Base-by-base conservation (phyloP, 37 sponge, comb jelly and placozoan species). In the Haliclona indistincta region DNA sequence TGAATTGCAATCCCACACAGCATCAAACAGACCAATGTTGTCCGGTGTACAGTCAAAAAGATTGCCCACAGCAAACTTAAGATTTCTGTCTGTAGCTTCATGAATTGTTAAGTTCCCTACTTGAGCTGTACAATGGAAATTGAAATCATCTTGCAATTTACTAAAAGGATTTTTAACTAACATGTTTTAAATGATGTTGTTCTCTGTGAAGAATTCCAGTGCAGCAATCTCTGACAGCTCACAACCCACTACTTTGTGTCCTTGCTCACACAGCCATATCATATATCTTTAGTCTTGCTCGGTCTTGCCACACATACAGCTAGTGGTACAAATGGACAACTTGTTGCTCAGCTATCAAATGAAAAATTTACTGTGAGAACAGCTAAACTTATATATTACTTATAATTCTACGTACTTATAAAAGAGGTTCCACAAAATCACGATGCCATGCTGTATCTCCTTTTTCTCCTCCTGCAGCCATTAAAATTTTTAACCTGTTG, bases 221-320 rank as follows among this genome's bases (percentile, higher is more conserved):
- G 44, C 80, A 43, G 90, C 80, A 52, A 52, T 20, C n/a, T 71
- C 81, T 13, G 81, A 68, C 22, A 89, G 2, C 22, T 89, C 90
- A 22, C 65, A 52, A 4, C 90, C 90, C 7, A 83, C 75, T 26
- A 89, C 90, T n/a, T 37, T 32, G 51, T 74, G 63, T 15, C 90
- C 90, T 62, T 73, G n/a, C 5, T 67, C 43, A 56, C 51, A 36
- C 15, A 89, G 74, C 83, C 80, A 89, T 2, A 56, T 32, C 1
- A 89, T 17, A 62, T 89, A 86, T 0, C n/a, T n/a, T n/a, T n/a
- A n/a, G n/a, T n/a, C n/a, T n/a, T n/a, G 86, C 0, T 79, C 19
- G 2, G 80, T 79, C 33, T 83, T 84, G 5, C 90, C 90, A 79
- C 85, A 89, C 41, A 83, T n/a, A n/a, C n/a, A n/a, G n/a, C n/a